phyloP scores from a whole-genome alignment of 2,113 vertebrate genomes.

The Clarias gariepinus region DNA sequence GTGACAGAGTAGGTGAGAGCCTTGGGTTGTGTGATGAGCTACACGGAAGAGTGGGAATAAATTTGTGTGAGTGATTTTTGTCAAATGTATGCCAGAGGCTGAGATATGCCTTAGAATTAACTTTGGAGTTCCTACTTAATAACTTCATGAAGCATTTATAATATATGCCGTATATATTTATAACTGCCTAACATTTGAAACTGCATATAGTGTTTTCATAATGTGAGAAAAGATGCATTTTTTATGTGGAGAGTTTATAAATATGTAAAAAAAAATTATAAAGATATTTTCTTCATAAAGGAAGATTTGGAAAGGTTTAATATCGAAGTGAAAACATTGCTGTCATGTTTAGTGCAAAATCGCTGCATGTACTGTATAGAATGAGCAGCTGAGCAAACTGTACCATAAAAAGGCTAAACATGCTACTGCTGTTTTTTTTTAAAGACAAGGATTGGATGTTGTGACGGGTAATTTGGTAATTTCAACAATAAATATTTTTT shows the following conservation, averaged over 20 bases:
- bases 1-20: conserved; percentile 25
- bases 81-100: conserved; percentile 27
- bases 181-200: not conserved
- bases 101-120: conserved; percentile 5
- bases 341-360: conserved; percentile 31
- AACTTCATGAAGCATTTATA: conserved; percentile 33
- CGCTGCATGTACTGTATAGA: not conserved
- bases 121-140: conserved; percentile 3
- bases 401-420: conserved; percentile 43
- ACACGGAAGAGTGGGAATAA: conserved; percentile 9
- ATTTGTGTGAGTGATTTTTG: conserved; percentile 25
- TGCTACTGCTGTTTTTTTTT: not conserved
- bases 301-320: not conserved
- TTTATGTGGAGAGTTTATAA: not conserved
- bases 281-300: not conserved
- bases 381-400: conserved; percentile 15
- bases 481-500: conserved; percentile 30
- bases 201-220: not conserved
- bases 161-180: not conserved
- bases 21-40: conserved; percentile 16
- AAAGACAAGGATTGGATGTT: conserved; percentile 55
- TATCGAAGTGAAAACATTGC: conserved; percentile 31
- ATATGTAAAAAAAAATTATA: not conserved
- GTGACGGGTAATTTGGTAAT: conserved; percentile 49
- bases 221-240: not conserved